Conservation (phyloP, 92 coral and sea anemone genomes). For the Anthopleura xanthogrammica region DNA sequence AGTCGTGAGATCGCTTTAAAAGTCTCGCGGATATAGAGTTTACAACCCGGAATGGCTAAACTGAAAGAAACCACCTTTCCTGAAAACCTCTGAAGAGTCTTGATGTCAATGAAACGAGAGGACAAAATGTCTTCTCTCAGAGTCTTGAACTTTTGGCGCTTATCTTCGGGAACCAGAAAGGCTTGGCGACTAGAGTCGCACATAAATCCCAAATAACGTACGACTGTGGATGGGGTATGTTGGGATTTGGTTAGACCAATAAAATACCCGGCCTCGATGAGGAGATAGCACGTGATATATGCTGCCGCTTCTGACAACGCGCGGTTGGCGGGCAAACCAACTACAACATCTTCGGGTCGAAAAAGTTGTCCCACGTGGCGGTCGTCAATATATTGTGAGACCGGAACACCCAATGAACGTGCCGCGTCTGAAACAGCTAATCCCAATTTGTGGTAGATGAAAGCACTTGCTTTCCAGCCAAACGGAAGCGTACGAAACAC, state of each 20-base stretch:
- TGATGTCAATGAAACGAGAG: not conserved
- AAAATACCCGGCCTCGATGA: constrained; percentile 48
- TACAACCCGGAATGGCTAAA: constrained; percentile 56
- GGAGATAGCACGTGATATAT: not conserved
- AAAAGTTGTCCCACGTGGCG: no score
- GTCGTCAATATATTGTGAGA: no score
- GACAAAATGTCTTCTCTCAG: constrained; percentile 22
- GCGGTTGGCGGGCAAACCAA: no score
- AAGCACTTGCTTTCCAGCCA: no score
- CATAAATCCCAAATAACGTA: constrained; percentile 44
- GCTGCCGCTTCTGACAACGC: no score
- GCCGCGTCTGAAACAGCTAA: no score
- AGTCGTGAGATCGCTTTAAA: constrained; percentile 14
- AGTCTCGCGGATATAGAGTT: constrained; percentile 39
- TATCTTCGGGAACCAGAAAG: constrained; percentile 44
- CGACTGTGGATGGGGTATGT: constrained; percentile 18
- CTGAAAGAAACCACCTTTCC: constrained; percentile 53
- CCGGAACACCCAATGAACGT: no score
- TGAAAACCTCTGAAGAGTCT: constrained; percentile 45
- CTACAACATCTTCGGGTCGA: no score
- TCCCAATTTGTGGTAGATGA: no score
- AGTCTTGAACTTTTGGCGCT: constrained; percentile 7
- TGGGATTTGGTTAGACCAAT: constrained; percentile 28
- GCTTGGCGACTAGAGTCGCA: constrained; percentile 38
- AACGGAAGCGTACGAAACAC: no score